These are phyloP conservation scores for Uropsilus gracilis DNA, from an alignment of 2,113 vertebrate species.

Conservation along the genomic window DNA sequence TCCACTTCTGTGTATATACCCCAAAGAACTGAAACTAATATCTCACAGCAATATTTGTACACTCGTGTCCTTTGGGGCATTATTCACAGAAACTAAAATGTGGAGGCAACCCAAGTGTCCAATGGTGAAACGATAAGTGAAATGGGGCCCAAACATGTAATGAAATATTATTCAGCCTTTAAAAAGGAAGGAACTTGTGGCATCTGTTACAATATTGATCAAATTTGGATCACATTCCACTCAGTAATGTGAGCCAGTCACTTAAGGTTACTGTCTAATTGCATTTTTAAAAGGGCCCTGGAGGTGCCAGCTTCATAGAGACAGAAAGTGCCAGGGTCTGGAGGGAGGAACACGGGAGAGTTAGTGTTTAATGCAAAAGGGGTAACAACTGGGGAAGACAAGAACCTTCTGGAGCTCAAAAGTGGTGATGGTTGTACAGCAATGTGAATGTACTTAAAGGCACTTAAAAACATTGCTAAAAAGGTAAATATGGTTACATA, in stretches of 20 bases:
- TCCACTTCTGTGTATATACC: no score
- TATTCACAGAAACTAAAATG: not conserved
- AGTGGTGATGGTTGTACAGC: not conserved
- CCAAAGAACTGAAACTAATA: not conserved
- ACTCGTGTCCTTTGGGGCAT: not conserved
- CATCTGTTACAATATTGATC: no score
- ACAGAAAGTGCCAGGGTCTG: not conserved
- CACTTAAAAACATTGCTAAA: no score
- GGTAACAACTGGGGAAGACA: not conserved
- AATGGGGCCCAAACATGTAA: rapidly evolving
- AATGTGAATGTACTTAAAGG: rapidly evolving
- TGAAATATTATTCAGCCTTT: not conserved
- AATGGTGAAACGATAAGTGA: not conserved
- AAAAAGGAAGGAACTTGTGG: not conserved
- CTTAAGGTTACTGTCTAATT: not conserved
- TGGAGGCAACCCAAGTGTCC: rapidly evolving
- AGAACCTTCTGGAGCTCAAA: not conserved
- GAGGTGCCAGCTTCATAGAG: not conserved
- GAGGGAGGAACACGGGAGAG: not conserved
- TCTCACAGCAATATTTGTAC: not conserved
- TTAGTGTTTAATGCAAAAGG: no score
- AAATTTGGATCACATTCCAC: not conserved
- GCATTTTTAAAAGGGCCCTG: no score
- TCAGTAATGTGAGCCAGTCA: not conserved
- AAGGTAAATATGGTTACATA: not conserved